Conservation (phyloP, 2,113 vertebrate species). For the Rhinolophus ferrumequinum region DNA sequence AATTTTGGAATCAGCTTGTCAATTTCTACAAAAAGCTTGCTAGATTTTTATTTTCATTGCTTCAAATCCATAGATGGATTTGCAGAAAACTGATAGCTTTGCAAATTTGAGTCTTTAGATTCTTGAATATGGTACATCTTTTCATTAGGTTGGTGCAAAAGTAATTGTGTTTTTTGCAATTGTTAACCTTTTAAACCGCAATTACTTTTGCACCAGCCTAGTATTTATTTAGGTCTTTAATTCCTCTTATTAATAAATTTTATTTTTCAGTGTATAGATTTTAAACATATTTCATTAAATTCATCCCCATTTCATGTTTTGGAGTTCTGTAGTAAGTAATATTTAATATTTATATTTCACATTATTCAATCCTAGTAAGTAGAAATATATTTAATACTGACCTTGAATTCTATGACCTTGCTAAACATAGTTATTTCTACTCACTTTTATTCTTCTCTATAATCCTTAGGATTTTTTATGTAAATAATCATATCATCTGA, state of each 20-base stretch:
- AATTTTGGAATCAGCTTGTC: background rate
- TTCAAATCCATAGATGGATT: background rate
- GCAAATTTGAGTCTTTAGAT: background rate
- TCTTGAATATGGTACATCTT: background rate
- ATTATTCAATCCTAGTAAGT: background rate
- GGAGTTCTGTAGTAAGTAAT: background rate
- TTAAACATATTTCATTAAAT: background rate
- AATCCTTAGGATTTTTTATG: background rate
- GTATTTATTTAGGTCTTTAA: background rate
- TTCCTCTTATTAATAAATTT: background rate
- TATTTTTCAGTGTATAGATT: background rate
- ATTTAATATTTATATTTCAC: background rate
- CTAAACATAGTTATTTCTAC: background rate
- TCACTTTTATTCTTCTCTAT: background rate
- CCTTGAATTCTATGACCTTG: background rate
- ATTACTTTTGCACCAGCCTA: no score
- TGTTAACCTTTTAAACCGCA: no score
- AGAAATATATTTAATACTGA: background rate
- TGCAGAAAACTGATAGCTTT: background rate
- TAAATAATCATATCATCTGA: background rate
- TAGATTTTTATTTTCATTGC: background rate
- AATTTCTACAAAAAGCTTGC: background rate
- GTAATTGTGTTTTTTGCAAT: no score
- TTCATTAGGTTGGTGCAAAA: background rate
- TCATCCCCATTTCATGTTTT: background rate